These are phyloP conservation scores for Perizoma flavofasciatum DNA, from an alignment of 2,888 invertebrate species.

Conservation along the genomic window DNA sequence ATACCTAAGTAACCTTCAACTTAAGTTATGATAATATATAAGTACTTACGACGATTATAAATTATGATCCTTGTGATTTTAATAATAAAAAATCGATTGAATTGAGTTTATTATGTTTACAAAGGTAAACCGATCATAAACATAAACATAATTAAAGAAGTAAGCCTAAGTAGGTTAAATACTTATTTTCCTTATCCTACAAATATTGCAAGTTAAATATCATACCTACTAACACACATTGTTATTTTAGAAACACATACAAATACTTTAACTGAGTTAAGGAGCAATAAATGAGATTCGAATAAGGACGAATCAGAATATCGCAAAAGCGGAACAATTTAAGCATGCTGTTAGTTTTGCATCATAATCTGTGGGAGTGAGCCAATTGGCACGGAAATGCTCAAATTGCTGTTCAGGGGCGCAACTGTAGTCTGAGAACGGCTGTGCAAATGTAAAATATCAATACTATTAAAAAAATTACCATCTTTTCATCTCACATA, in stretches of 20 bases:
- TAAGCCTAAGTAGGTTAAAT: too few species aligned
- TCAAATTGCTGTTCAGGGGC: conserved; percentile 66
- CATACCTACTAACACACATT: neutral
- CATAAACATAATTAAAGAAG: too few species aligned
- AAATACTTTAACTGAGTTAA: neutral
- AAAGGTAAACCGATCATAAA: too few species aligned
- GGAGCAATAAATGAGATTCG: neutral
- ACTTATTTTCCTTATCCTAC: too few species aligned
- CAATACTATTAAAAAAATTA: conserved; percentile 30
- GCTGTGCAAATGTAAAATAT: conserved; percentile 51
- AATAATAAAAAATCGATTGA: too few species aligned
- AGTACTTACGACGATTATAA: too few species aligned
- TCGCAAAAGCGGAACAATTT: conserved; percentile 31
- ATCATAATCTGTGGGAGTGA: conserved; percentile 61
- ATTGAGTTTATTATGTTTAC: too few species aligned
- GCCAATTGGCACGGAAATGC: conserved; percentile 71
- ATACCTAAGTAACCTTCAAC: too few species aligned
- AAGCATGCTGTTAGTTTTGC: conserved; percentile 88
- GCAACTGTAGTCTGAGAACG: conserved; percentile 49
- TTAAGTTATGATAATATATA: too few species aligned
- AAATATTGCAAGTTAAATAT: neutral
- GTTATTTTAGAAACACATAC: neutral
- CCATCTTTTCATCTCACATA: neutral
- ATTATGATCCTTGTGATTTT: too few species aligned
- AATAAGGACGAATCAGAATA: conserved; percentile 20